phyloP scores from a whole-genome alignment of 2,113 vertebrate genomes.

The Oryzias celebensis region DNA sequence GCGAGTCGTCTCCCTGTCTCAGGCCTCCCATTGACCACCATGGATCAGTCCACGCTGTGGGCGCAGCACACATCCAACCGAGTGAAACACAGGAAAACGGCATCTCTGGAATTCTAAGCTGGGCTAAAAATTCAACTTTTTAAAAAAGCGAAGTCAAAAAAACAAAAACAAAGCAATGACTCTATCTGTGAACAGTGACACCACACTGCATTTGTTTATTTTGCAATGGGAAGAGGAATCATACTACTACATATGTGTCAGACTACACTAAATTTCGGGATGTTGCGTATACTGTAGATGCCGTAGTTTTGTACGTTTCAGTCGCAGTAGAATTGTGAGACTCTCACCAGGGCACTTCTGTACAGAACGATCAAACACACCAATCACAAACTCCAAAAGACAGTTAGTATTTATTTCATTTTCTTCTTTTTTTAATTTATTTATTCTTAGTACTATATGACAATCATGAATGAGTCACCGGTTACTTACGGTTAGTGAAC shows the following conservation, averaged over 20 bases:
- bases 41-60: slow-evolving; percentile 54
- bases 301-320: slow-evolving; percentile 99
- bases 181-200: slow-evolving; percentile 87
- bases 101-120: slow-evolving; percentile 66
- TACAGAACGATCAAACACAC: slow-evolving; percentile 91
- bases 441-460: slow-evolving; percentile 96
- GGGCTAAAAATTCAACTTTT: slow-evolving; percentile 54
- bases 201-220: slow-evolving; percentile 88
- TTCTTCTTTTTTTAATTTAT: slow-evolving; percentile 69
- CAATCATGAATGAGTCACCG: slow-evolving; percentile 99
- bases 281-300: slow-evolving; percentile 94
- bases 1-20: slow-evolving; percentile 85
- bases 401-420: slow-evolving; percentile 89
- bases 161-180: slow-evolving; percentile 79
- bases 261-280: slow-evolving; percentile 95
- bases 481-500: slow-evolving; percentile 87
- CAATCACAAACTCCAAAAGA: slow-evolving; percentile 88
- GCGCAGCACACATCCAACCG: slow-evolving; percentile 70
- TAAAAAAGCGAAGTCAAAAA: slow-evolving; percentile 62
- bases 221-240: slow-evolving; percentile 84
- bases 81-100: slow-evolving; percentile 81
- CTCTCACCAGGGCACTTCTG: slow-evolving; percentile 97
- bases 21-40: slow-evolving; percentile 81
- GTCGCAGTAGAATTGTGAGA: slow-evolving; percentile 97
- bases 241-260: slow-evolving; percentile 89